Base-by-base conservation (phyloP, 2,888 invertebrate genomes). In the Mimas tiliae region DNA sequence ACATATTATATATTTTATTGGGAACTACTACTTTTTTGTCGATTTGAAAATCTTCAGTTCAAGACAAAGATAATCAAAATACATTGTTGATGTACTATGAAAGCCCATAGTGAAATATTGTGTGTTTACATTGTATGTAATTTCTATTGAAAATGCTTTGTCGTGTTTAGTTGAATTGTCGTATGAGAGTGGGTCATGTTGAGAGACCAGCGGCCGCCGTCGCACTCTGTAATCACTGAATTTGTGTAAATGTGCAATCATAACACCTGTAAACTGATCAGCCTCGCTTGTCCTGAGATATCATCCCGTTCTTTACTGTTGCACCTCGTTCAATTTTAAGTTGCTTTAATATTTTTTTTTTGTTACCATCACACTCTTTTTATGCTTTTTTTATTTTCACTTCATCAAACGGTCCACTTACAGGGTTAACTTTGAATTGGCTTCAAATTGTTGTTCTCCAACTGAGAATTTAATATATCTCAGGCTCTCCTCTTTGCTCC, bases 401-500 rank as follows among this genome's bases (percentile, higher is more conserved):
- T 88, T 89, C 91, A 91, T 90, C 89, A 90, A 89, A 85, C 93
- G 93, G 93, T 93, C 93, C 92, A 93, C 93, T 90, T 91, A 91
- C 92, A 93, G 93, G 93, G 93, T 92, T 91, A 91, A 92, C 91
- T 91, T 90, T 89, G 82, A 89, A 93, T 92, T 92, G 92, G 93
- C 91, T 91, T 91, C 86, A 76, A 83, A 87, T 83, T 82, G 82
- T 91, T 88, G 82, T 91, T 88, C 88, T 91, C 92, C 84, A 79
- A 85, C 90, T 88, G 92, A 91, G 92, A 91, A 89, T 86, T 77
- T 82, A 86, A 87, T 95, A 95, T 94, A 96, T 89, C 95, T 95
- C 96, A 96, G 96, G 92, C 96, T 96, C 96, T 97, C 96, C 97
- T 97, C 97, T 97, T 97, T 97, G 96, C 96, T 96, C 95, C 81